Base-by-base conservation (phyloP, 2,113 vertebrate species). In the Apaloderma vittatum region DNA sequence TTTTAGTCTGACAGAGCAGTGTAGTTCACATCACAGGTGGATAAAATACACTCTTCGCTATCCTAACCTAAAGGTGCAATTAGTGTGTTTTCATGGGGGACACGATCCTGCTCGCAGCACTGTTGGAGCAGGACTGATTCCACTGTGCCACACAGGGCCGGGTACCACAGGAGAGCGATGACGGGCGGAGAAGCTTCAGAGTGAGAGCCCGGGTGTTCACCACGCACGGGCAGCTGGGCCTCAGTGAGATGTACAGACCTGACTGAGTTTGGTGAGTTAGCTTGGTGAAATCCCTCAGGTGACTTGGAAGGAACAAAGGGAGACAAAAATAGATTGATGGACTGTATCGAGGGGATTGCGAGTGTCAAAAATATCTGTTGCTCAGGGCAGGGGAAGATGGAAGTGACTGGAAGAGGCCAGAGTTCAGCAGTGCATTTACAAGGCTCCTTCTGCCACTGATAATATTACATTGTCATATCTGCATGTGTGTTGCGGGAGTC, bases 291-390 rank as follows among this genome's bases (percentile, higher is more conserved):
- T 79, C 95, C 73, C 86, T 78, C 0, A 0, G 52, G 80, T 2
- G 2, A 34, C 91, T 91, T 32, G 21, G 37, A 43, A 79, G 70
- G 73, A 94, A 93, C 77, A 95, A 97, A 97, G 84, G 70, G 83
- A 96, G 88, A 79, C 83, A 85, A 93, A 94, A 94, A 68, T 62
- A 84, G 92, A 96, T 97, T 78, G 95, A 97, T 93, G 88, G 93
- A 24, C 74, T 87, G 83, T 66, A 90, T 94, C 94, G 57, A 94
- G 93, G 94, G 96, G 93, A 96, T 94, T 89, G 73, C 83, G 66
- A 92, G 92, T 89, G 95, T 94, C 93, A 95, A 78, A 95, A 94
- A 79, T 97, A 91, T 95, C 95, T 91, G 88, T 87, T 93, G 96
- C 94, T 93, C 62, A 65, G 80, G 83, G 95, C 80, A 93, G 88